A percentile compares a stretch with the other conserved stretches of the same genome.
phyloP scores from a whole-genome alignment of 2,113 vertebrate species.

The Platanista minor region DNA sequence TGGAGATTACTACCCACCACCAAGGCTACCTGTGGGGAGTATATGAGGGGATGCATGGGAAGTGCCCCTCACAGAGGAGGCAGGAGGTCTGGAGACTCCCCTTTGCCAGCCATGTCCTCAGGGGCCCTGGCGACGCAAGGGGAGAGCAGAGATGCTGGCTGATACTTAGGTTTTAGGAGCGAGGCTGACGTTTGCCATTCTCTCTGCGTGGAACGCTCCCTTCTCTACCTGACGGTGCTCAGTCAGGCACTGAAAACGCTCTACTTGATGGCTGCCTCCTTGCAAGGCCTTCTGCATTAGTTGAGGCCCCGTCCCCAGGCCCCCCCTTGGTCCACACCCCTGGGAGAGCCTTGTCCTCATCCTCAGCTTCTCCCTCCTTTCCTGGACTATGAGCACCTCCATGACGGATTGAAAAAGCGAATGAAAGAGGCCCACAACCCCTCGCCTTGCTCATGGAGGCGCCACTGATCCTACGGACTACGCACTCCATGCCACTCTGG shows the following conservation, averaged over 20 bases:
- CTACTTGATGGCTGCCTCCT: neutral
- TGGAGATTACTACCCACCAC: neutral
- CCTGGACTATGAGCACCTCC: neutral
- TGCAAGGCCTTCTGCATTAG: neutral
- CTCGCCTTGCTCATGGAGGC: neutral
- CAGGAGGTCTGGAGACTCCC: neutral
- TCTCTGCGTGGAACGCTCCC: neutral
- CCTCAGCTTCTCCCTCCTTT: neutral
- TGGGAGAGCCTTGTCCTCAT: rapidly evolving
- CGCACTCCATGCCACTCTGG: neutral
- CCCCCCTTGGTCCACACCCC: no score
- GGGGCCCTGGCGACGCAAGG: neutral
- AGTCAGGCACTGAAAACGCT: neutral
- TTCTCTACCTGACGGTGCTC: no score
- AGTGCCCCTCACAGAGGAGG: rapidly evolving
- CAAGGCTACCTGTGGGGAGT: neutral
- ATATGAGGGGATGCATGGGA: no score
- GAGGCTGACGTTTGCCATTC: no score
- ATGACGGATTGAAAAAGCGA: neutral
- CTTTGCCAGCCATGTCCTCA: neutral
- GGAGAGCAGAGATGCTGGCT: neutral
- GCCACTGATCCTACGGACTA: neutral
- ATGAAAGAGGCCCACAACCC: no score
- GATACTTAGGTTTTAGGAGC: neutral
- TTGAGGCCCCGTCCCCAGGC: neutral